Conservation (phyloP, 2,888 invertebrate species). For the Agrilus cyanescens region DNA sequence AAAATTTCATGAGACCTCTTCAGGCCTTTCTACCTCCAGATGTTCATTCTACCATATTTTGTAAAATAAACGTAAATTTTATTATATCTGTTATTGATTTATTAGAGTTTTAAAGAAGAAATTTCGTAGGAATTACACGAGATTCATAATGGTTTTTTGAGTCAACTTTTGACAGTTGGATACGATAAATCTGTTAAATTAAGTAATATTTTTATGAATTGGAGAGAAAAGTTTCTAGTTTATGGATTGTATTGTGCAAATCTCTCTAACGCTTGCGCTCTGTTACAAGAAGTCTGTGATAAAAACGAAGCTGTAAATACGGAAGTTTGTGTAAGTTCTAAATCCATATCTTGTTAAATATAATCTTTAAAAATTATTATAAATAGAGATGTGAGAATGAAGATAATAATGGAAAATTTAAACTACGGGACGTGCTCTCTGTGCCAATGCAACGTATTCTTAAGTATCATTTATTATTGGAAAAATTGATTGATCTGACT, state of each 20-base stretch:
- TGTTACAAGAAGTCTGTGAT: slow-evolving; percentile 64
- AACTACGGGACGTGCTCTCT: slow-evolving; percentile 86
- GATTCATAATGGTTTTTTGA: slow-evolving; percentile 74
- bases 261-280: slow-evolving; percentile 76
- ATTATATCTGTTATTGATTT: not conserved
- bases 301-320: slow-evolving; percentile 53
- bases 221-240: slow-evolving; percentile 80
- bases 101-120: not conserved
- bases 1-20: slow-evolving; percentile 70
- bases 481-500: slow-evolving; percentile 79
- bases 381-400: slow-evolving; percentile 79
- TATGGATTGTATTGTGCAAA: slow-evolving; percentile 96
- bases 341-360: slow-evolving; percentile 1
- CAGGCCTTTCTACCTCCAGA: slow-evolving; percentile 57
- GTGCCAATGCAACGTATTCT: slow-evolving; percentile 98
- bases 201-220: slow-evolving; percentile 79
- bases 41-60: slow-evolving; percentile 73
- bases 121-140: slow-evolving; percentile 63
- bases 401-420: slow-evolving; percentile 90
- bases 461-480: slow-evolving; percentile 89
- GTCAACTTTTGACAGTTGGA: slow-evolving; percentile 66
- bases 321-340: slow-evolving; percentile 50
- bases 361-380: not conserved
- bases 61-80: slow-evolving; percentile 68
- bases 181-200: slow-evolving; percentile 48